These are phyloP conservation scores for Amiota minor DNA, from an alignment of 2,888 invertebrate species.

Conservation along the genomic window DNA sequence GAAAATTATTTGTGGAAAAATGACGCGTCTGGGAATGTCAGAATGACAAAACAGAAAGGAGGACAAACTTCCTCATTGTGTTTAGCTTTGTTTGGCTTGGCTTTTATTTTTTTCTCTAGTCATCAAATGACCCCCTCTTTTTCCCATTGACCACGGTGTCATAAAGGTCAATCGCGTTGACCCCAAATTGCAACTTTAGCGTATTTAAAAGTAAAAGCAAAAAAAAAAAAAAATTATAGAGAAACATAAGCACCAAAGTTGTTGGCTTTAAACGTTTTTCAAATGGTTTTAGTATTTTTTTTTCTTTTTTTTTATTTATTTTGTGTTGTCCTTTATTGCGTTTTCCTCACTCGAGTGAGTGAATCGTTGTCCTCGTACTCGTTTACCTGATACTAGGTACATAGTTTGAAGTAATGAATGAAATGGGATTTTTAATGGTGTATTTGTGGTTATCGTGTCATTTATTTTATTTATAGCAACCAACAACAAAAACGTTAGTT, in stretches of 20 bases:
- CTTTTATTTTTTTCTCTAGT: no score
- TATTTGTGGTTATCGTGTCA: conserved; percentile 57
- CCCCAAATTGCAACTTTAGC: conserved; percentile 43
- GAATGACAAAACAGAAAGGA: conserved; percentile 20
- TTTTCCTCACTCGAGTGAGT: no score
- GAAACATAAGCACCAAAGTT: no score
- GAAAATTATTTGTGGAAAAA: conserved; percentile 31
- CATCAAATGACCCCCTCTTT: no score
- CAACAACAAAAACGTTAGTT: no score
- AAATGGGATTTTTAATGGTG: conserved; percentile 52
- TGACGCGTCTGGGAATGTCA: conserved; percentile 43
- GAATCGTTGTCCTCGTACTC: background rate
- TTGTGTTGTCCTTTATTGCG: no score
- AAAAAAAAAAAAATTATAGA: background rate
- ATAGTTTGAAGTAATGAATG: conserved; percentile 54
- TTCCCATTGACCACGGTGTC: background rate
- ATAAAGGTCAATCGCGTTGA: conserved; percentile 28
- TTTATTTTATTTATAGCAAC: conserved; percentile 52
- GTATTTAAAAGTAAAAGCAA: conserved; percentile 35
- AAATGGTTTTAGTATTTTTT: no score
- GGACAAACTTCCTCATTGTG: no score
- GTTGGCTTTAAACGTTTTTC: no score
- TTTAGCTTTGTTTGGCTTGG: no score
- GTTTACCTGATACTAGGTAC: conserved; percentile 32
- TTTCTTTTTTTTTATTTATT: no score